Conservation (phyloP, 2,888 invertebrate genomes). For the Eupithecia exiguata region DNA sequence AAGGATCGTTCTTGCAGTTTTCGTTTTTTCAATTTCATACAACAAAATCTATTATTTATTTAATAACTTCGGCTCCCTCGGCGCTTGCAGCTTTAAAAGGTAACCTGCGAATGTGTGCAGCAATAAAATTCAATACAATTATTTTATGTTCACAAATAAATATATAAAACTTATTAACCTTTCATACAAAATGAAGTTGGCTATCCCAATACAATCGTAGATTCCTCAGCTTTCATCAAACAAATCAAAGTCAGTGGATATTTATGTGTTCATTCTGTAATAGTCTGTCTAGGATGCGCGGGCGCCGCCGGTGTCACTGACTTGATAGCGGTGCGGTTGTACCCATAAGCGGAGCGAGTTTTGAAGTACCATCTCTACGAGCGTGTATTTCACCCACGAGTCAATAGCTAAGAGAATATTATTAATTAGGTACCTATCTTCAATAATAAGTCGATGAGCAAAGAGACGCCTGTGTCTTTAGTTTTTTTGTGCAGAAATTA, state of each 20-base stretch:
- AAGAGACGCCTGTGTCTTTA: too few species aligned
- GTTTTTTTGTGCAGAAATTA: too few species aligned
- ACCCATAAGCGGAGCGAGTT: constrained; percentile 39
- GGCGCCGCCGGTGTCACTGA: constrained; percentile 71
- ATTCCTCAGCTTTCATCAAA: constrained; percentile 30
- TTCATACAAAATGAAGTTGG: constrained; percentile 2
- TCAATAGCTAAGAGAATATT: not conserved
- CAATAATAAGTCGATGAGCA: too few species aligned
- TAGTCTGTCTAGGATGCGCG: constrained; percentile 63
- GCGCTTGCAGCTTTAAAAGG: not conserved
- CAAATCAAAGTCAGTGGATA: constrained; percentile 33
- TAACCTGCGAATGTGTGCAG: not conserved
- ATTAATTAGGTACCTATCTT: too few species aligned
- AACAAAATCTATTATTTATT: too few species aligned
- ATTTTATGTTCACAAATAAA: not conserved
- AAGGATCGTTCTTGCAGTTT: too few species aligned
- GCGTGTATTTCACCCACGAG: not conserved
- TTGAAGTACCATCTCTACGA: not conserved
- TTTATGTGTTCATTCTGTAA: constrained; percentile 37
- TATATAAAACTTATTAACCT: not conserved
- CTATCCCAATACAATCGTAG: constrained; percentile 22
- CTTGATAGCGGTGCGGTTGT: constrained; percentile 47
- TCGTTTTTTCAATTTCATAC: too few species aligned
- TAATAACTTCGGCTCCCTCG: not conserved
- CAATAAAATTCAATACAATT: not conserved